Percentiles rank a stretch among this genome's conserved stretches.
These are phyloP conservation scores for Platycheirus rosarum DNA, from an alignment of 2,888 invertebrate species.

Conservation along the genomic window DNA sequence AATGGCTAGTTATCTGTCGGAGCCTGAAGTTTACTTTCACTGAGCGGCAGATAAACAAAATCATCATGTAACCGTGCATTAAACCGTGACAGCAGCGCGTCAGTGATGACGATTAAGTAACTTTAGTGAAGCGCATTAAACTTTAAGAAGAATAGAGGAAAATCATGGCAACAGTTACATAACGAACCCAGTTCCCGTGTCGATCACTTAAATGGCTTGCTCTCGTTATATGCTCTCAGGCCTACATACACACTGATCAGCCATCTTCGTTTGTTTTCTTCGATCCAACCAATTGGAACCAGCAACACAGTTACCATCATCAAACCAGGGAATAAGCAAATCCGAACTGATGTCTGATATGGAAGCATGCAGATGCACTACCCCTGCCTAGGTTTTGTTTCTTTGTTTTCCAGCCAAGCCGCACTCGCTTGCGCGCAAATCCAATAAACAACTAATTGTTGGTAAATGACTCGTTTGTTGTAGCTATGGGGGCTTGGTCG, in stretches of 20 bases:
- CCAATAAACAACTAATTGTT: conserved; percentile 60
- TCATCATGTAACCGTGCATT: conserved; percentile 64
- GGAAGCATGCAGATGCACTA: conserved; percentile 18
- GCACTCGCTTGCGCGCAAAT: conserved; percentile 2
- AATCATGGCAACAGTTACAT: conserved; percentile 53
- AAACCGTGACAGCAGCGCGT: conserved; percentile 64
- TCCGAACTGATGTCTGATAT: conserved; percentile 41
- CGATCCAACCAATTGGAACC: conserved; percentile 58
- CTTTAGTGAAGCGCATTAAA: conserved; percentile 71
- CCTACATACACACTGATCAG: conserved; percentile 2
- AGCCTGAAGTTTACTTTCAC: conserved; percentile 62
- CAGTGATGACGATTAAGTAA: conserved; percentile 69
- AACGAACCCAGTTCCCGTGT: conserved; percentile 43
- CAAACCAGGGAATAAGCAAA: conserved; percentile 4
- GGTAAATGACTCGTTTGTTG: conserved; percentile 55
- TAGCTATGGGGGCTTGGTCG: conserved; percentile 13
- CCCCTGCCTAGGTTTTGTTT: not conserved
- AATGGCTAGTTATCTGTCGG: conserved; percentile 43
- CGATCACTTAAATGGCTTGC: conserved; percentile 35
- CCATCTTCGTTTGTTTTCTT: conserved; percentile 27
- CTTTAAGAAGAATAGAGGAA: conserved; percentile 55
- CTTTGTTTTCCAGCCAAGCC: not conserved
- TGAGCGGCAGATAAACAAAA: not conserved
- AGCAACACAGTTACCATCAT: conserved; percentile 1
- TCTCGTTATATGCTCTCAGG: conserved; percentile 3